Evolutionary conservation across 2,113 vertebrate species (phyloP).

Genomic region (Myotis yumanensis): DNA sequence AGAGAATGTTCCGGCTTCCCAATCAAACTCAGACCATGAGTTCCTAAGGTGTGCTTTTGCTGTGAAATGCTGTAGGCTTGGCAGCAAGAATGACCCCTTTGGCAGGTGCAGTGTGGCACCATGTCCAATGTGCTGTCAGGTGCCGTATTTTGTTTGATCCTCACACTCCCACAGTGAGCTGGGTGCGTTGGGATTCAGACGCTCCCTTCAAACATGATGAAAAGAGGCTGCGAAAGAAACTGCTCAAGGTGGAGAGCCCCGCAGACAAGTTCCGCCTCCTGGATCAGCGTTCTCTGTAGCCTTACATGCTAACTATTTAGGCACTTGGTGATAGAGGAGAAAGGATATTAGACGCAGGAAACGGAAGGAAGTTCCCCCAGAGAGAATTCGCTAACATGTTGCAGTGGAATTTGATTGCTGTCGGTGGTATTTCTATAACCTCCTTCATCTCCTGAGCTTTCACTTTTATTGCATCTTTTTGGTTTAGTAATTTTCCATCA

Average conservation of each 20-base stretch:
- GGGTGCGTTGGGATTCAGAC: neutral
- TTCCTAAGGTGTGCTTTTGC: neutral
- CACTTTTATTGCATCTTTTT: neutral
- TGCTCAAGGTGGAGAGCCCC: neutral
- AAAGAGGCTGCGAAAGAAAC: neutral
- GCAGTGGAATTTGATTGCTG: neutral
- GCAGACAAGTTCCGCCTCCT: neutral
- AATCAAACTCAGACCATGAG: neutral
- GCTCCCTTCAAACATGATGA: neutral
- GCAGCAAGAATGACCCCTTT: neutral
- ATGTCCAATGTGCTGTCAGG: rapidly evolving
- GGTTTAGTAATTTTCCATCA: neutral
- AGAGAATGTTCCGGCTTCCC: neutral
- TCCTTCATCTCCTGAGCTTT: neutral
- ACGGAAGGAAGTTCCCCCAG: neutral
- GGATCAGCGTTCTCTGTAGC: neutral
- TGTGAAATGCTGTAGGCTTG: neutral
- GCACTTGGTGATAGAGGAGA: neutral
- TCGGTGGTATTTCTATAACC: neutral
- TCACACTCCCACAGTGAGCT: neutral
- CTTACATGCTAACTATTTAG: neutral
- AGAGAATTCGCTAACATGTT: neutral
- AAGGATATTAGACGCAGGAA: neutral
- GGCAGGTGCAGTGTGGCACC: neutral
- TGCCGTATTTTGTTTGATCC: neutral